phyloP scores from a whole-genome alignment of 2,113 vertebrate genomes.

The Stomatorhinus ivindoensis region DNA sequence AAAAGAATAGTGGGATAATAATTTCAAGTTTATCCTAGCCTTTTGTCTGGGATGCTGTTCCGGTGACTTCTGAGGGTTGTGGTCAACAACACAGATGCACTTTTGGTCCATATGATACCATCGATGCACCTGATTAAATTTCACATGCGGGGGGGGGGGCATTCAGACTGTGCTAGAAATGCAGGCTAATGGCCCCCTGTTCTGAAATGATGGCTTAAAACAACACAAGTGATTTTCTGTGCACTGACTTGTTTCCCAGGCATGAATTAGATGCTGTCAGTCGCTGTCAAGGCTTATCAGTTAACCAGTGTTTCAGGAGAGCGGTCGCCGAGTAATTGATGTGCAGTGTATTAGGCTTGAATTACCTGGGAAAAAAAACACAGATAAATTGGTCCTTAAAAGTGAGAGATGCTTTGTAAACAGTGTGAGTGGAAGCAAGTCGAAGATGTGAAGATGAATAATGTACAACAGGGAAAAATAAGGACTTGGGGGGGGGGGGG shows the following conservation, averaged over 20 bases:
- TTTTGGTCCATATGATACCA: background rate
- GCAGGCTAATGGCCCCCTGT: background rate
- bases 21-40: background rate
- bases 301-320: slow-evolving; percentile 1
- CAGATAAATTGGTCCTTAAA: background rate
- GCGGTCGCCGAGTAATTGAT: background rate
- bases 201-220: background rate
- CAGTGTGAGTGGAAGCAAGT: background rate
- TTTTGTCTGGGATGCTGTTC: background rate
- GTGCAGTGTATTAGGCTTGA: background rate
- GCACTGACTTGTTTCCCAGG: background rate
- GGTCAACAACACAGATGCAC: background rate
- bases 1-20: background rate
- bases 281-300: background rate
- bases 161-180: background rate
- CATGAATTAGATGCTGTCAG: slow-evolving; percentile 1
- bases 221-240: background rate
- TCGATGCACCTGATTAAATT: background rate
- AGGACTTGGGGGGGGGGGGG: background rate
- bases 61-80: background rate
- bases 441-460: background rate
- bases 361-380: background rate
- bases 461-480: background rate
- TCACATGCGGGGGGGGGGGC: background rate
- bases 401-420: background rate